phyloP scores from a whole-genome alignment of 2,888 invertebrate species.

The Arrhopalites spinosus region DNA sequence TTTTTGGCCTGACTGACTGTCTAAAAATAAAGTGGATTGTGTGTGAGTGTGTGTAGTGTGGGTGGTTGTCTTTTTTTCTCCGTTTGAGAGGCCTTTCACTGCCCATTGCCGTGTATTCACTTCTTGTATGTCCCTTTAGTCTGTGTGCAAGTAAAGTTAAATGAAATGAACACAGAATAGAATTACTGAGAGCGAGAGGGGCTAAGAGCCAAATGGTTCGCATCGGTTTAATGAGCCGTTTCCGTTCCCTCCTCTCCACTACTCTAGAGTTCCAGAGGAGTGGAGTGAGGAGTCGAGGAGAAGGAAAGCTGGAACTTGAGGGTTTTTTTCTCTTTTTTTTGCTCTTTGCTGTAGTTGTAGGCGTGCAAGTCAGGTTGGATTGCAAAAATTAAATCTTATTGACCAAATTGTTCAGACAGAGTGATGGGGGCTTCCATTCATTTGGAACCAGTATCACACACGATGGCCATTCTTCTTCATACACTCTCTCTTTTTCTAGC shows the following conservation, averaged over 20 bases:
- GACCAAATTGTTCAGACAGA: conserved; percentile 15
- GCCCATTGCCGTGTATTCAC: background rate
- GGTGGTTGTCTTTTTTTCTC: background rate
- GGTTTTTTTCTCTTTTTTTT: background rate
- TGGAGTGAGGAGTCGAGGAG: background rate
- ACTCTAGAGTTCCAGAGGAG: background rate
- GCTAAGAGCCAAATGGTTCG: conserved; percentile 48
- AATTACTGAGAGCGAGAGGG: conserved; percentile 23
- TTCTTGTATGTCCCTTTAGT: background rate
- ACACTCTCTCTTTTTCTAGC: too few relatives aligned
- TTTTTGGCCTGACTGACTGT: background rate
- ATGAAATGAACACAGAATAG: conserved; percentile 39
- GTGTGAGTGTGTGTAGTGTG: background rate
- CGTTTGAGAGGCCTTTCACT: background rate
- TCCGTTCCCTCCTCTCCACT: conserved; percentile 45
- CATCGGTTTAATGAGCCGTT: conserved; percentile 56
- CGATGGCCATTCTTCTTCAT: too few relatives aligned
- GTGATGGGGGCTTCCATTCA: background rate
- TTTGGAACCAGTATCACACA: background rate
- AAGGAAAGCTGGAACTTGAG: background rate
- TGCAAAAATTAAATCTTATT: conserved; percentile 28
- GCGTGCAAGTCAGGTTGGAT: conserved; percentile 12
- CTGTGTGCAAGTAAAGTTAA: conserved; percentile 29
- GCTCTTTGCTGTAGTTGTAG: background rate
- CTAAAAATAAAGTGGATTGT: conserved; percentile 1